Evolutionary conservation across 2,888 invertebrate species (phyloP).

Genomic region (Alsophila aescularia): DNA sequence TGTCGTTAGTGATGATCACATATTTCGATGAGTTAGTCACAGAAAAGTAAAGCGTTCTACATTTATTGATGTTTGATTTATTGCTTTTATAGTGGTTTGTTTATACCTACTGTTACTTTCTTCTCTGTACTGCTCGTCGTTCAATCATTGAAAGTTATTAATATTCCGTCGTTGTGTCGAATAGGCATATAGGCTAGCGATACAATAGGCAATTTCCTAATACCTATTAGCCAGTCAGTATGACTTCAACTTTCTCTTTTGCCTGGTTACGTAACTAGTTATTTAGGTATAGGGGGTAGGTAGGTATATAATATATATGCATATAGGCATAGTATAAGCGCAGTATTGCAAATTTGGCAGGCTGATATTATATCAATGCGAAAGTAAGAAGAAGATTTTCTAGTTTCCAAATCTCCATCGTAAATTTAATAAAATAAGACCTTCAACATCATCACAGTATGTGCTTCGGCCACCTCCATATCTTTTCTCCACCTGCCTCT

Average conservation of each 20-base stretch:
- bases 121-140: neutral
- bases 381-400: no score
- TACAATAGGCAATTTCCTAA: conserved; percentile 21
- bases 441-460: no score
- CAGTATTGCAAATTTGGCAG: neutral
- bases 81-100: neutral
- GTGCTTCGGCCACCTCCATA: no score
- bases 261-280: conserved; percentile 14
- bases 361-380: no score
- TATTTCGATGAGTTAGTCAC: no score
- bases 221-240: conserved; percentile 6
- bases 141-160: neutral
- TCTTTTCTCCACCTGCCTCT: no score
- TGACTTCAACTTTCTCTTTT: conserved; percentile 26
- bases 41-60: no score
- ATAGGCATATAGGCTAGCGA: neutral
- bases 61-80: no score
- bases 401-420: no score
- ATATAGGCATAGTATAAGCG: neutral
- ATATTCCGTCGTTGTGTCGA: neutral
- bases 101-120: neutral
- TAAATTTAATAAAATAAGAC: no score
- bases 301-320: no score
- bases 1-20: no score
- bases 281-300: conserved; percentile 5